phyloP scores from a whole-genome alignment of 2,113 vertebrate species.

The Xiphophorus hellerii region DNA sequence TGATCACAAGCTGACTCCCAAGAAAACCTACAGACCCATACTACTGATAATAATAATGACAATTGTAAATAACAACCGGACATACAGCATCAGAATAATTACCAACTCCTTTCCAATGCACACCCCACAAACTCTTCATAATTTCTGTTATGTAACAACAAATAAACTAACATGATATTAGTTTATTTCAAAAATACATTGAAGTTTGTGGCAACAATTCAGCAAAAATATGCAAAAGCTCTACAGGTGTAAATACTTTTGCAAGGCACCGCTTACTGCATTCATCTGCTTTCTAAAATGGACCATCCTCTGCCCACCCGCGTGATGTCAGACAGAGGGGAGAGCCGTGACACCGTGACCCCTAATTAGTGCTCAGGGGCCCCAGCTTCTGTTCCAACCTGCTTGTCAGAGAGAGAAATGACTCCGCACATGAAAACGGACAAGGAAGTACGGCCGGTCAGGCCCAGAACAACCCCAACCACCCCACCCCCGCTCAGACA shows the following conservation, averaged over 20 bases:
- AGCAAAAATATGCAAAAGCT: not conserved
- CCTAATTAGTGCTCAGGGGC: slow-evolving; percentile 66
- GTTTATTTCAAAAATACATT: not conserved
- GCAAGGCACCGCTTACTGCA: not conserved
- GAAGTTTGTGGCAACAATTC: not conserved
- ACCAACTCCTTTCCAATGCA: no score
- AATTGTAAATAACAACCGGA: no score
- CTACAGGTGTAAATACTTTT: not conserved
- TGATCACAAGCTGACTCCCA: no score
- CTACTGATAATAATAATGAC: no score
- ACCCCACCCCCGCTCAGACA: slow-evolving; percentile 3
- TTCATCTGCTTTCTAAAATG: not conserved
- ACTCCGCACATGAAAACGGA: slow-evolving; percentile 69
- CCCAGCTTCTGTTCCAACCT: slow-evolving; percentile 28
- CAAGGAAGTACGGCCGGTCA: slow-evolving; percentile 58
- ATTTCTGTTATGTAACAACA: no score
- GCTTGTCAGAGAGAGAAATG: slow-evolving; percentile 58
- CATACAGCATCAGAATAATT: no score
- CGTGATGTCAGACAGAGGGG: slow-evolving; percentile 43
- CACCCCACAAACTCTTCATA: no score
- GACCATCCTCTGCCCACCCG: slow-evolving; percentile 7
- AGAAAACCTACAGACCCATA: no score
- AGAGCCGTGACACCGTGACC: slow-evolving; percentile 59
- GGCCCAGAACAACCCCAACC: slow-evolving; percentile 33
- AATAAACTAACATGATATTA: not conserved